Percentiles rank a stretch among this genome's conserved stretches.
These are phyloP conservation scores for Cepaea hortensis DNA, from an alignment of 2,888 invertebrate genomes.

Conservation along the genomic window DNA sequence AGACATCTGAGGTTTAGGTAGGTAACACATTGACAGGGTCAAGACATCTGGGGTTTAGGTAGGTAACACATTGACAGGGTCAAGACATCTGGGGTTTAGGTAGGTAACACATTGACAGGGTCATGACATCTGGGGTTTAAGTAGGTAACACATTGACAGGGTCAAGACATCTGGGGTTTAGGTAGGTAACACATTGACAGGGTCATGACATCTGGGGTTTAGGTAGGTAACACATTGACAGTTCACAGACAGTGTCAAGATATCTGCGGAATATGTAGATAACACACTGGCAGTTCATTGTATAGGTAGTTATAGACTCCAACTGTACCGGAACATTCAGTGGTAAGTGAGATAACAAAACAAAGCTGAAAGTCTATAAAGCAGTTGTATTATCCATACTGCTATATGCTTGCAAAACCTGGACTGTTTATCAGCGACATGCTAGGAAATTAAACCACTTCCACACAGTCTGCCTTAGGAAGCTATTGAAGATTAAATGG, in stretches of 20 bases:
- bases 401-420: too few species aligned
- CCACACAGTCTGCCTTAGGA: too few species aligned
- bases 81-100: too few species aligned
- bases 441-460: too few species aligned
- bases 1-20: constrained; percentile 92
- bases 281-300: constrained; percentile 79
- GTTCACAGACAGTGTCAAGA: constrained; percentile 88
- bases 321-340: too few species aligned
- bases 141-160: constrained; percentile 63
- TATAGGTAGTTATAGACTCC: constrained; percentile 51
- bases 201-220: too few species aligned
- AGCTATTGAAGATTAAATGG: too few species aligned
- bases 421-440: too few species aligned
- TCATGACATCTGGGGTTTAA: constrained; percentile 93
- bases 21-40: not conserved
- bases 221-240: too few species aligned
- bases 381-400: too few species aligned
- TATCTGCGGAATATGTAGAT: constrained; percentile 90
- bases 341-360: too few species aligned
- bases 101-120: constrained; percentile 80
- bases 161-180: not conserved
- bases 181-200: not conserved
- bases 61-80: not conserved
- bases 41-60: not conserved
- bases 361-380: too few species aligned